Evolutionary conservation across 2,113 vertebrate genomes (phyloP).

Genomic region (Hippocampus guttulatus): DNA sequence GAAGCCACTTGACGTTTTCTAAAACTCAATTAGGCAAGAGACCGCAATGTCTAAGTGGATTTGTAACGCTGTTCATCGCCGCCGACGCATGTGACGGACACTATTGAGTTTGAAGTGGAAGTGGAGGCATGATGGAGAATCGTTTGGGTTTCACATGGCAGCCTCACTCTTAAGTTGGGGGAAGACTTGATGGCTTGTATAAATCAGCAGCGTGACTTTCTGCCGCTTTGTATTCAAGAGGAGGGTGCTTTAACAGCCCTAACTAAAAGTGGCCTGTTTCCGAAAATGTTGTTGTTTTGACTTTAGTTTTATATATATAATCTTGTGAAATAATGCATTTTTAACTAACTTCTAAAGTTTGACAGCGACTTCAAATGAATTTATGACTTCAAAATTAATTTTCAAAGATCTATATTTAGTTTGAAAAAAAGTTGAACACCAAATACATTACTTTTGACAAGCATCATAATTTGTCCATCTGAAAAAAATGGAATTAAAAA

Average conservation of each 20-base stretch:
- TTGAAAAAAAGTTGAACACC: too few relatives aligned
- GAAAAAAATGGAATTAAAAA: too few relatives aligned
- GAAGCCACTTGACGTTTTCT: constrained; percentile 30
- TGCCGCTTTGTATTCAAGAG: not conserved
- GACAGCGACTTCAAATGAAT: too few relatives aligned
- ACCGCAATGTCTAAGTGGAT: constrained; percentile 19
- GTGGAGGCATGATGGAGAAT: not conserved
- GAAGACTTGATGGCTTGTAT: not conserved
- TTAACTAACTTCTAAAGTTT: too few relatives aligned
- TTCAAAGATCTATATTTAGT: too few relatives aligned
- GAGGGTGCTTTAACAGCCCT: not conserved
- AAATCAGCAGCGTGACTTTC: not conserved
- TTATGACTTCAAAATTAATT: too few relatives aligned
- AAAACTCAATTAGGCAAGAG: constrained; percentile 52
- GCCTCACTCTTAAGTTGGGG: not conserved
- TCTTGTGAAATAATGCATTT: too few relatives aligned
- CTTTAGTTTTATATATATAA: too few relatives aligned
- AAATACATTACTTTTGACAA: too few relatives aligned
- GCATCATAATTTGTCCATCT: too few relatives aligned
- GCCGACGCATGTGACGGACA: not conserved
- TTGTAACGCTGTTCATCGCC: constrained; percentile 20
- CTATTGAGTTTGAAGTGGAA: constrained; percentile 17
- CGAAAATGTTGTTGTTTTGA: not conserved
- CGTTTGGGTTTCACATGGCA: not conserved
- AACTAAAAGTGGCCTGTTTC: not conserved